Percentiles rank a stretch among this genome's conserved stretches.
Conservation (phyloP, 2,797 vertebrate species). For the Anguilla anguilla region DNA sequence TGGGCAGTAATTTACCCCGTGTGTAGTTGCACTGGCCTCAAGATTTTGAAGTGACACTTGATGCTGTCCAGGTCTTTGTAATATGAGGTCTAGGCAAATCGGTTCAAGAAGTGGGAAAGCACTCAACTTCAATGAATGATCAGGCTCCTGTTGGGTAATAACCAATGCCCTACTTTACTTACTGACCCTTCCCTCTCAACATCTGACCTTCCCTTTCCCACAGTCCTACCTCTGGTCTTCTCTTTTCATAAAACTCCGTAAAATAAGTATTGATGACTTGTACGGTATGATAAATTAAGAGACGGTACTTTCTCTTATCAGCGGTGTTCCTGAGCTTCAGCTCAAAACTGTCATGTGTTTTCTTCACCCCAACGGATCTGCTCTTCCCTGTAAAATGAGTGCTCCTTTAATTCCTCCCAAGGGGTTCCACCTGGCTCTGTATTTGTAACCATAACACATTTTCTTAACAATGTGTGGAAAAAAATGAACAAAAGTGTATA, state of each 20-base stretch:
- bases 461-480: neutral
- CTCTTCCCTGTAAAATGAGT: neutral
- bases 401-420: neutral
- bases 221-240: neutral
- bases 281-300: neutral
- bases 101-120: neutral
- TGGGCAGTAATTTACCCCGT: neutral
- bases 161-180: neutral
- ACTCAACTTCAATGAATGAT: neutral
- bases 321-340: neutral
- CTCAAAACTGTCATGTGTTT: neutral
- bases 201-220: neutral
- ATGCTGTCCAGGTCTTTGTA: neutral
- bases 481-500: neutral
- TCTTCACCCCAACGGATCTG: slow-evolving; percentile 2
- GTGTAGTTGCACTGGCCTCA: neutral
- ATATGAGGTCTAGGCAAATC: neutral
- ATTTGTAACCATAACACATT: neutral
- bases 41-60: neutral
- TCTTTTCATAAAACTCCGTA: neutral
- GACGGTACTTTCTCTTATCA: neutral
- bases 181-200: neutral
- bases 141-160: neutral
- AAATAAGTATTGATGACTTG: neutral
- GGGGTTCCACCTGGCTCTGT: slow-evolving; percentile 2